These are phyloP conservation scores for Drosophila paranaensis DNA, from an alignment of 2,888 invertebrate species.

Conservation along the genomic window DNA sequence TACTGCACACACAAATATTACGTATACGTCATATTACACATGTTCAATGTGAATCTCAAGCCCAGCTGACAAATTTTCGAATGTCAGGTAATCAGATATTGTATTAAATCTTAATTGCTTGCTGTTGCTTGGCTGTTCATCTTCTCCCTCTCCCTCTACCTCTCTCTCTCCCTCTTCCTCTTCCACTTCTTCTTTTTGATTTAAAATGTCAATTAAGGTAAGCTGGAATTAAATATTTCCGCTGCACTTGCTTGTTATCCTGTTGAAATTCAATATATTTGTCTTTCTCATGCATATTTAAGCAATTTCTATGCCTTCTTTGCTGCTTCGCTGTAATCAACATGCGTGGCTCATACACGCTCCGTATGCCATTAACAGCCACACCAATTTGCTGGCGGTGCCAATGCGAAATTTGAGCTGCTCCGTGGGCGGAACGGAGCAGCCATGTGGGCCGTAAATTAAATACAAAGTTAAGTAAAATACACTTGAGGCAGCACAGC, in stretches of 20 bases:
- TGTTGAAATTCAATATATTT: constrained; percentile 41
- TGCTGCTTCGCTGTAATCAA: constrained; percentile 43
- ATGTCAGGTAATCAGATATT: background rate
- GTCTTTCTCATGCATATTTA: constrained; percentile 59
- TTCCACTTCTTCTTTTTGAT: background rate
- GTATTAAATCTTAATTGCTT: background rate
- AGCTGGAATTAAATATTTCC: constrained; percentile 10
- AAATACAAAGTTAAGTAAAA: constrained; percentile 65
- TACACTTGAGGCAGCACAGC: constrained; percentile 55
- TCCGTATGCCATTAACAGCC: constrained; percentile 46
- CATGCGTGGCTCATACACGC: constrained; percentile 40
- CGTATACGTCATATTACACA: background rate
- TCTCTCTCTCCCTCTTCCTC: background rate
- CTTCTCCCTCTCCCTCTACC: no score
- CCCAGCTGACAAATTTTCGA: background rate
- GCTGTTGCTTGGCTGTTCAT: background rate
- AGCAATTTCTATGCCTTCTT: constrained; percentile 12
- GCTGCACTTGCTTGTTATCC: constrained; percentile 6
- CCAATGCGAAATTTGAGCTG: constrained; percentile 28
- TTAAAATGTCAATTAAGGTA: constrained; percentile 3
- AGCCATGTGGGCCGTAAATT: constrained; percentile 45
- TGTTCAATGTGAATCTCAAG: background rate
- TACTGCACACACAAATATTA: background rate
- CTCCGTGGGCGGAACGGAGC: constrained; percentile 14
- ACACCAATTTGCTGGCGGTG: constrained; percentile 39